Evolutionary conservation across 1,140 invertebrate species (phyloP).

Genomic region (Musca vetustissima): DNA sequence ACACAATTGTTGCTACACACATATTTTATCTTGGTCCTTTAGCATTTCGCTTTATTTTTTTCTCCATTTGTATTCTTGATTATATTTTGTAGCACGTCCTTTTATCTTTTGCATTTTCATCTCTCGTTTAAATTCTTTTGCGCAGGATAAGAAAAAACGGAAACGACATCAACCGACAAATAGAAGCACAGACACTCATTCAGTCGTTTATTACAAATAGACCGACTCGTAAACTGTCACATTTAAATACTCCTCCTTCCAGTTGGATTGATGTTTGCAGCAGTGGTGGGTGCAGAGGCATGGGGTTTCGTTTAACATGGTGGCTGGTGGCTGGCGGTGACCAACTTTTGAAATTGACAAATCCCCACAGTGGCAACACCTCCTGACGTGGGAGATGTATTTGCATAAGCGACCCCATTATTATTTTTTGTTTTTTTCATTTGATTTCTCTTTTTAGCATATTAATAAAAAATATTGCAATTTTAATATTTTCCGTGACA

Average conservation of each 20-base stretch:
- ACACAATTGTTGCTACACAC: background rate
- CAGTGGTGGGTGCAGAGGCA: no score
- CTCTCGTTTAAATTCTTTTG: no score
- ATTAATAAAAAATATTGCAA: slow-evolving; percentile 30
- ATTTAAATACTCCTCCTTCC: slow-evolving; percentile 9
- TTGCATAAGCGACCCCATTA: no score
- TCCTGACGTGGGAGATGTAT: no score
- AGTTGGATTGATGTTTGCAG: no score
- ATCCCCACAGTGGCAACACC: slow-evolving; percentile 18
- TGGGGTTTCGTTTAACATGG: no score
- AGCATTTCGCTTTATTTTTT: background rate
- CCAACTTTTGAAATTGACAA: slow-evolving; percentile 21
- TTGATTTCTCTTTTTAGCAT: background rate
- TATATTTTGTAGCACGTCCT: slow-evolving; percentile 8
- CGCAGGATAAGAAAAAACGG: no score
- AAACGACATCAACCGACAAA: no score
- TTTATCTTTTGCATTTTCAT: background rate
- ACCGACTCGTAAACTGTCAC: slow-evolving; percentile 14
- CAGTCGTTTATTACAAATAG: slow-evolving; percentile 12
- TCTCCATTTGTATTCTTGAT: background rate
- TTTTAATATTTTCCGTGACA: slow-evolving; percentile 55
- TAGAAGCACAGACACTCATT: slow-evolving; percentile 4
- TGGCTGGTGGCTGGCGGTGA: background rate
- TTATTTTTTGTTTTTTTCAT: background rate
- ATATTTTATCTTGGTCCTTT: background rate